These are phyloP conservation scores for Hyles euphorbiae DNA, from an alignment of 1,140 invertebrate genomes.

Conservation along the genomic window DNA sequence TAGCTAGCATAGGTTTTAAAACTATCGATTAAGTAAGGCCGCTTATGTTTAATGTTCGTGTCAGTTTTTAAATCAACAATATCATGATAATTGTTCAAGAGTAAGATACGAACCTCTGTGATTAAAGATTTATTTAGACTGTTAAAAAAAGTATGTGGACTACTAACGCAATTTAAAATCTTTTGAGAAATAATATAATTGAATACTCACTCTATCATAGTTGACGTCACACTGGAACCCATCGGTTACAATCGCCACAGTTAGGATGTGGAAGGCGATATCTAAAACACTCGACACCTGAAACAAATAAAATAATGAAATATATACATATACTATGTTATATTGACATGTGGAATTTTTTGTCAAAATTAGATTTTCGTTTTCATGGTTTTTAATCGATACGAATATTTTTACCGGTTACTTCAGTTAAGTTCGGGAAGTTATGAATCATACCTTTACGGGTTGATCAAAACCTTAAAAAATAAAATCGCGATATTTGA, in stretches of 20 bases:
- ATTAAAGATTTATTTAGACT: not conserved
- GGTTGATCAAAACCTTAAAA: no score
- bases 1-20: no score
- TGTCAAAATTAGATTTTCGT: no score
- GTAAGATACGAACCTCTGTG: not conserved
- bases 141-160: conserved; percentile 2
- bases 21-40: not conserved
- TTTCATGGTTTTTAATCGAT: no score
- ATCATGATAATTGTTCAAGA: no score
- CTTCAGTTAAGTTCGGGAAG: no score
- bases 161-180: conserved; percentile 4
- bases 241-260: conserved; percentile 34
- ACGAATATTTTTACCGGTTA: no score
- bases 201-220: conserved; percentile 34
- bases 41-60: not conserved
- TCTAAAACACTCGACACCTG: conserved; percentile 42
- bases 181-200: conserved; percentile 4
- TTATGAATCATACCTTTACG: no score
- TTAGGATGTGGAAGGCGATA: conserved; percentile 34
- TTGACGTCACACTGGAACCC: conserved; percentile 47
- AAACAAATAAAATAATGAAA: conserved; percentile 7
- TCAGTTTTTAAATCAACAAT: no score
- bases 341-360: no score
- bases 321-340: not conserved
- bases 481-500: no score